These are phyloP conservation scores for Ia io DNA, from an alignment of 2,113 vertebrate species.

Conservation along the genomic window DNA sequence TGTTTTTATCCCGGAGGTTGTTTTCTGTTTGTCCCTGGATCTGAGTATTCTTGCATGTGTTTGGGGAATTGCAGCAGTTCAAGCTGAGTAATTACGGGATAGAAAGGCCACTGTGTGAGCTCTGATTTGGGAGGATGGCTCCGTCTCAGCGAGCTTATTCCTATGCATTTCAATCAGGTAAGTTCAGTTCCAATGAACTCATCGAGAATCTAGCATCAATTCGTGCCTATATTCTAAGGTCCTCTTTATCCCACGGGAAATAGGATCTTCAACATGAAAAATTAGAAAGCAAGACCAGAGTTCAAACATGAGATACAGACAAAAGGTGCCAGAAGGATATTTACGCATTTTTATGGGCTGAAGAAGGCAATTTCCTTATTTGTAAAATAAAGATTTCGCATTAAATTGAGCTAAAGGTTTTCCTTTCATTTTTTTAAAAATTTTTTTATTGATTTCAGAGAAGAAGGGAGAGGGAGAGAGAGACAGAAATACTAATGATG, in stretches of 20 bases:
- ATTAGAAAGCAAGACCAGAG: not conserved
- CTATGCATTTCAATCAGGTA: constrained; percentile 11
- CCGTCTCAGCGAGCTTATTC: not conserved
- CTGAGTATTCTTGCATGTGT: not conserved
- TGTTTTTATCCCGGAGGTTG: not conserved
- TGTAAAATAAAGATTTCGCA: not conserved
- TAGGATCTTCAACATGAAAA: not conserved
- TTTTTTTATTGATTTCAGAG: not conserved
- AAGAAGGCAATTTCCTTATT: constrained; percentile 1
- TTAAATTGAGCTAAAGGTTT: not conserved
- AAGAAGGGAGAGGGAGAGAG: too few species aligned
- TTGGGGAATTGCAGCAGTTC: not conserved
- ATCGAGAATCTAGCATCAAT: constrained; percentile 7
- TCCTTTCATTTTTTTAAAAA: constrained; percentile 6
- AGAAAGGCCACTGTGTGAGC: not conserved
- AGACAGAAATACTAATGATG: too few species aligned
- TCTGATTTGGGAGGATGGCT: not conserved
- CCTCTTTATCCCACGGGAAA: not conserved
- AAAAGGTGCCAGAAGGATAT: not conserved
- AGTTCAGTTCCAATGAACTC: constrained; percentile 21
- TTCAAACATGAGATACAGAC: not conserved
- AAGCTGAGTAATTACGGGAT: constrained; percentile 16
- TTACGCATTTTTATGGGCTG: not conserved
- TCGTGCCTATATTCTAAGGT: constrained; percentile 3
- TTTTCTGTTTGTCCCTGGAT: not conserved